These are phyloP conservation scores for Melanostoma scalare DNA, from an alignment of 2,888 invertebrate genomes.

Conservation along the genomic window DNA sequence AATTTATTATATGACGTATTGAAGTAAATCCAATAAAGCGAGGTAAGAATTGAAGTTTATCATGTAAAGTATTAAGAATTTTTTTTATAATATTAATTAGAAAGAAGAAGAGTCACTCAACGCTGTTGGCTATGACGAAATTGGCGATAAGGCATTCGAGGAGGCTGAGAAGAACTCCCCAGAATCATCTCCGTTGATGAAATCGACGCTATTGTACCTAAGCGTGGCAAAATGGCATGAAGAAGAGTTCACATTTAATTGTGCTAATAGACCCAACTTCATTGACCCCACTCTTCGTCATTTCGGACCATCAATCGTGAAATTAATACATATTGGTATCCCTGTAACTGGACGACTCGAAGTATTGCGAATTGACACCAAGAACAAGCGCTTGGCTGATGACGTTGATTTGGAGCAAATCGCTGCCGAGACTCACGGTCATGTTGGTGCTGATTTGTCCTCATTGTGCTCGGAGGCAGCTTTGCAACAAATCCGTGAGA, in stretches of 20 bases:
- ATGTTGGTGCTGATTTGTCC: slow-evolving; percentile 99
- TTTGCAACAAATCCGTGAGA: slow-evolving; percentile 99
- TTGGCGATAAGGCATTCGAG: slow-evolving; percentile 99
- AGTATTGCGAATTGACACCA: slow-evolving; percentile 98
- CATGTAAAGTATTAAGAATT: background rate
- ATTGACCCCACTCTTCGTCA: slow-evolving; percentile 98
- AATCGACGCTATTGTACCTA: slow-evolving; percentile 99
- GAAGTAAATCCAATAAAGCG: slow-evolving; percentile 92
- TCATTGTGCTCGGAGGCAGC: slow-evolving; percentile 99
- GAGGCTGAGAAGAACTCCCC: slow-evolving; percentile 99
- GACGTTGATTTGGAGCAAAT: slow-evolving; percentile 99
- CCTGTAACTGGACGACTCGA: slow-evolving; percentile 99
- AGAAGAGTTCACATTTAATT: slow-evolving; percentile 99
- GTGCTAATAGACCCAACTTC: slow-evolving; percentile 99
- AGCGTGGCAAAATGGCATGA: slow-evolving; percentile 99
- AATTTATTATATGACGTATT: too few relatives aligned
- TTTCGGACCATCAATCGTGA: slow-evolving; percentile 98
- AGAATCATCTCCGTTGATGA: slow-evolving; percentile 99
- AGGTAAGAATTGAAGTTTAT: slow-evolving; percentile 84
- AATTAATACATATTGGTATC: slow-evolving; percentile 99
- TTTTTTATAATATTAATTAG: slow-evolving; percentile 81
- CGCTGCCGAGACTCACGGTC: slow-evolving; percentile 99
- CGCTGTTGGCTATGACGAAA: slow-evolving; percentile 99
- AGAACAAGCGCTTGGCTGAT: slow-evolving; percentile 99
- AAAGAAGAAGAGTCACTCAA: slow-evolving; percentile 99